Base-by-base conservation (phyloP, 2,888 invertebrate genomes). In the Drosophila mercatorum region DNA sequence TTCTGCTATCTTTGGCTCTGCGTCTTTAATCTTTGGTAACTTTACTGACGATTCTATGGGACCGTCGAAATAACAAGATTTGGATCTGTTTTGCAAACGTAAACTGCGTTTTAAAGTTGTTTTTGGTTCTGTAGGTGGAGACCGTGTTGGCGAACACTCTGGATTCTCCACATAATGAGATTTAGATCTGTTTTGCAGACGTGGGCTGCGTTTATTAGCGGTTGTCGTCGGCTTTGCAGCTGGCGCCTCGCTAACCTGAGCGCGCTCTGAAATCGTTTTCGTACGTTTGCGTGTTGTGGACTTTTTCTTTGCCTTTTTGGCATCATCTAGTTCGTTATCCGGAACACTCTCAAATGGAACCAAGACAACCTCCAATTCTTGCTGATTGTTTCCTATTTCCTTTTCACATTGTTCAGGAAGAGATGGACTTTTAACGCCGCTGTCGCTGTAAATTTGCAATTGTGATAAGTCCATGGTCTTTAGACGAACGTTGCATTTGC, bases 401-500 rank as follows among this genome's bases (percentile, higher is more conserved):
- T n/a, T 5, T 14, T 51, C 8, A 3, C 44, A 28, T 10, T 14
- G n/a, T 10, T 34, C 14, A 34, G 11, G 22, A 17, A 26, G 8
- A 36, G 41, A 28, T 22, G 22, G 22, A 31, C 3, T 46, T 11
- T 36, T 17, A n/a, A 12, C 5, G 7, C 22, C 26, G 14, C 2
- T 26, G 0, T 7, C n/a, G 49, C 5, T 3, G 10, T 2, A 17
- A 5, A 22, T 55, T 47, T 7, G 66, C 3, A n/a, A 7, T 22
- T 36, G 36, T 10, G 43, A 12, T 2, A 63, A 3, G 14, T 65
- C 22, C 12, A 68, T 31, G 0, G 65, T 14, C 34, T 75, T 64
- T 0, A 69, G n/a, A 7, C 52, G 47, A 6, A 67, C 72, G 1
- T 12, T 22, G 41, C 76, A 76, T 10, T 2, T 38, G 2, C 47